phyloP scores from a whole-genome alignment of 1,140 invertebrate genomes.

The Meteorus sp. region DNA sequence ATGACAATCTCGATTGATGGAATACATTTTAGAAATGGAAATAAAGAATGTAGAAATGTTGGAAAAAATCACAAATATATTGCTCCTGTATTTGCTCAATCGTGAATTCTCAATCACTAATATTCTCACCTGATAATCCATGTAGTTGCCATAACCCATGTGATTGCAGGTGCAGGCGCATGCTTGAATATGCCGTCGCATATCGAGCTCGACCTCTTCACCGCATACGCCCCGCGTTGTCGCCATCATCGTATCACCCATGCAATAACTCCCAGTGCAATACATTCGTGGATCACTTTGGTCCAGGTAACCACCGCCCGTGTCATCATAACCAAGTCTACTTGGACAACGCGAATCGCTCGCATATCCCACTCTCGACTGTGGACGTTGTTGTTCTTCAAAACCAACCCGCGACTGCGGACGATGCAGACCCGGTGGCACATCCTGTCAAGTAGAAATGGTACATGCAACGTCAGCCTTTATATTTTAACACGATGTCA shows the following conservation, averaged over 20 bases:
- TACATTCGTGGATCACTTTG: slow-evolving; percentile 57
- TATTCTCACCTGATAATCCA: slow-evolving; percentile 80
- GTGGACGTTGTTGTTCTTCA: slow-evolving; percentile 48
- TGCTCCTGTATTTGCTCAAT: too few species aligned
- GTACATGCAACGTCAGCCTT: neutral
- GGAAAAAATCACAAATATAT: too few species aligned
- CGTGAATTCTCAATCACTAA: neutral
- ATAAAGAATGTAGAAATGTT: neutral
- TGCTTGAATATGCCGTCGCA: slow-evolving; percentile 81
- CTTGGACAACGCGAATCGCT: slow-evolving; percentile 55
- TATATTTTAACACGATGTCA: slow-evolving; percentile 19
- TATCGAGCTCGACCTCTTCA: slow-evolving; percentile 69
- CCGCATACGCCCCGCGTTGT: slow-evolving; percentile 53
- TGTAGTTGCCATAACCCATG: slow-evolving; percentile 88
- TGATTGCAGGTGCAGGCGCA: slow-evolving; percentile 88
- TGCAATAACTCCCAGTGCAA: slow-evolving; percentile 56
- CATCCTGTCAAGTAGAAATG: slow-evolving; percentile 38
- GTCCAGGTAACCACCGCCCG: slow-evolving; percentile 53
- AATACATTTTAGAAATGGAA: too few species aligned
- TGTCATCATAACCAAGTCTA: slow-evolving; percentile 53
- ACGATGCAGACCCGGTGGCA: slow-evolving; percentile 47
- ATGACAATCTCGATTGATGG: too few species aligned
- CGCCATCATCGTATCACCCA: slow-evolving; percentile 59
- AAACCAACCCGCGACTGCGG: slow-evolving; percentile 55
- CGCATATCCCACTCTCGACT: slow-evolving; percentile 53